Base-by-base conservation (phyloP, 2,888 invertebrate species). In the Lypha dubia region DNA sequence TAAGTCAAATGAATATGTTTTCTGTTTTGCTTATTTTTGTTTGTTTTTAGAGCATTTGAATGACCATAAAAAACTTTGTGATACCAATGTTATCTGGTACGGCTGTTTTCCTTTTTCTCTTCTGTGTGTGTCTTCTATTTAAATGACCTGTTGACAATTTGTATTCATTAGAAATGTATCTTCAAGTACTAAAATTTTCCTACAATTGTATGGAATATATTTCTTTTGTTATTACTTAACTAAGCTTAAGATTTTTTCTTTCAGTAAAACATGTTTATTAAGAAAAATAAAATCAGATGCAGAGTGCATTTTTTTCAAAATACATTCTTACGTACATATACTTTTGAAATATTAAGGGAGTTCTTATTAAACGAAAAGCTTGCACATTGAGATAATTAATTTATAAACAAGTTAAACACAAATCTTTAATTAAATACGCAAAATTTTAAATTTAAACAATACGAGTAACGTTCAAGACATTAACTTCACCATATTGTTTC, bases 141-240 rank as follows among this genome's bases (percentile, higher is more conserved):
- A 85, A 77, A 82, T 76, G 82, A 90, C 90, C 89, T 90, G 88
- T 89, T 91, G 90, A 89, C 90, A 90, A 89, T 91, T 90, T 91
- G 89, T 90, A 90, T 90, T 89, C 89, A 90, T 90, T 90, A 89
- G 84, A 88, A 85, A 84, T 81, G 87, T 28, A 28, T 84, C 73
- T 86, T 79, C 82, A 58, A 68, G 68, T 63, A 62, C 84, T 85
- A 85, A 86, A 84, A 85, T 86, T 83, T 77, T 35, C n/a, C n/a
- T n/a, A n/a, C 65, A 51, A 67, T 73, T 53, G 60, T 46, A 60
- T 77, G 35, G 24, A 46, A 44, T 51, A 44, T 51, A 56, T 38
- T 79, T 67, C 38, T 46, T 75, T 28, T 74, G 20, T 35, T 74
- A 20, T 53, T 32, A 56, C 73, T 79, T 75, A 75, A 75, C n/a